These are phyloP conservation scores for Porites australiensis DNA, from an alignment of 64 coral and sea anemone genomes.

Conservation along the genomic window DNA sequence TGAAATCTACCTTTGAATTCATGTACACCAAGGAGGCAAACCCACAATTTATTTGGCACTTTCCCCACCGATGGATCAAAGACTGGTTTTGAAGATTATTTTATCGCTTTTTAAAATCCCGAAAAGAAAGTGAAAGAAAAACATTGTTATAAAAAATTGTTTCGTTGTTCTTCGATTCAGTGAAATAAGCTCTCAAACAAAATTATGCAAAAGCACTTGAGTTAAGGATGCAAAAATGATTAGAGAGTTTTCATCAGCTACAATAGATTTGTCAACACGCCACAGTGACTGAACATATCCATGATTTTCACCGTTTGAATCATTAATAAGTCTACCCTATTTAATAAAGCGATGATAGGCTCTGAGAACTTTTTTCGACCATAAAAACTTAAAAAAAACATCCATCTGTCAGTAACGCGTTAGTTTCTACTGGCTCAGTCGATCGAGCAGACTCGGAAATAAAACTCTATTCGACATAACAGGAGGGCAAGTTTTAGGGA, in stretches of 20 bases:
- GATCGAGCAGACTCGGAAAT: not conserved
- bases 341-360: slow-evolving; percentile 9
- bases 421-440: slow-evolving; percentile 1
- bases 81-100: not conserved
- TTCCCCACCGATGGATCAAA: not conserved
- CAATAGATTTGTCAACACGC: not conserved
- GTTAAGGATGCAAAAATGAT: slow-evolving; percentile 7
- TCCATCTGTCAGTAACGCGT: slow-evolving; percentile 8
- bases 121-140: not conserved
- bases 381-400: not conserved
- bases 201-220: not conserved
- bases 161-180: slow-evolving; percentile 14
- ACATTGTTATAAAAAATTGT: not conserved
- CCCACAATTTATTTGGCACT: slow-evolving; percentile 1
- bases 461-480: not conserved
- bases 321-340: slow-evolving; percentile 5
- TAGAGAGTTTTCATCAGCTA: not conserved
- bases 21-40: not conserved
- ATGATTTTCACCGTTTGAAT: not conserved
- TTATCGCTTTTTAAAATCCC: not conserved
- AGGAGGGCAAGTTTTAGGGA: not conserved
- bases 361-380: not conserved
- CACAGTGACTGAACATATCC: not conserved
- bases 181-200: slow-evolving; percentile 3
- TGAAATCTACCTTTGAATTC: not conserved